Conservation (phyloP, 2,888 invertebrate genomes). For the Nephrocerus scutellatus region DNA sequence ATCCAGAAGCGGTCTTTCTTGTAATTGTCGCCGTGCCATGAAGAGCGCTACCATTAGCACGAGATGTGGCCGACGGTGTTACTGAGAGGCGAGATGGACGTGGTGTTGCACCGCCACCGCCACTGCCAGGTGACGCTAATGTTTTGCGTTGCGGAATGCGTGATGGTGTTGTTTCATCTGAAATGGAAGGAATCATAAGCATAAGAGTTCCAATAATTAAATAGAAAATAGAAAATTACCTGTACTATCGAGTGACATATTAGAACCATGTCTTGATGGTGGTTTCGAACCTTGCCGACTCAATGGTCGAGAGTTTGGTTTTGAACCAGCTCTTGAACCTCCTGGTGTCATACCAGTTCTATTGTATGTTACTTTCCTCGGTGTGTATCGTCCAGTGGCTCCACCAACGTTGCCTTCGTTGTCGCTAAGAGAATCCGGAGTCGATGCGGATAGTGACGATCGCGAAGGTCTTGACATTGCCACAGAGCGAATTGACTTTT, state of each 20-base stretch:
- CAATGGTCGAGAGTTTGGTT: slow-evolving; percentile 78
- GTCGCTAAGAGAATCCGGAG: slow-evolving; percentile 82
- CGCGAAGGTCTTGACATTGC: slow-evolving; percentile 79
- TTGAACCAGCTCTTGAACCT: slow-evolving; percentile 63
- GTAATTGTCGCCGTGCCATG: slow-evolving; percentile 59
- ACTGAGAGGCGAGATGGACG: slow-evolving; percentile 52
- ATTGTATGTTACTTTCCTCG: slow-evolving; percentile 58
- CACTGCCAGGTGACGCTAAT: slow-evolving; percentile 53
- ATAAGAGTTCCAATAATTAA: background rate
- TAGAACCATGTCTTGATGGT: slow-evolving; percentile 88
- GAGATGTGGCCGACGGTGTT: slow-evolving; percentile 53
- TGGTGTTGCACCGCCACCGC: slow-evolving; percentile 49
- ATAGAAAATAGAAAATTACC: slow-evolving; percentile 49
- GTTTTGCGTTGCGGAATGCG: slow-evolving; percentile 72
- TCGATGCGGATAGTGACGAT: slow-evolving; percentile 76
- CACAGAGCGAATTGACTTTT: slow-evolving; percentile 83
- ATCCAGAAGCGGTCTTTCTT: slow-evolving; percentile 67
- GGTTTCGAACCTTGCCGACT: slow-evolving; percentile 86
- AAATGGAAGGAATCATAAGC: background rate
- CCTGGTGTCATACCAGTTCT: slow-evolving; percentile 66
- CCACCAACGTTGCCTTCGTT: slow-evolving; percentile 73
- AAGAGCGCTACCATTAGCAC: no score
- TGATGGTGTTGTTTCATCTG: slow-evolving; percentile 58
- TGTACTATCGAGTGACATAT: slow-evolving; percentile 81
- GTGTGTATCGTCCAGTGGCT: slow-evolving; percentile 55